Base-by-base conservation (phyloP, 1,140 invertebrate species). In the Philopotamus ludificatus region DNA sequence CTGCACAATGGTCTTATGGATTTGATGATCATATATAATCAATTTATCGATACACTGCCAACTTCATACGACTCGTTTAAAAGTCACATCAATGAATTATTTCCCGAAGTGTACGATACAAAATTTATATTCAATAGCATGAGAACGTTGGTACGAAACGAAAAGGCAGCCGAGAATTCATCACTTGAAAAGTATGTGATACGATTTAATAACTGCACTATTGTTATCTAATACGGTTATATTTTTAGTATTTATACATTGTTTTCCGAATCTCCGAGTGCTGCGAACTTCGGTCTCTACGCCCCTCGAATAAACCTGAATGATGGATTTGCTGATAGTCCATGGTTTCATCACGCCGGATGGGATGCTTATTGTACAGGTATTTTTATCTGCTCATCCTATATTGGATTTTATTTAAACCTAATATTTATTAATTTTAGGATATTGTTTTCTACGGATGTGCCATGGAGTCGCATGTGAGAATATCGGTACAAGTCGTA, bases 1-100 rank as follows among this genome's bases (percentile, higher is more conserved):
- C 89, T 88, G 0, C 90, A 93, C 75, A 93, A 93, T 76, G 72
- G 85, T 28, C 80, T 90, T 34, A 72, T 87, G 58, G 91, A 93
- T 76, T 72, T 89, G 2, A 75, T 92, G 66, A 81, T 91, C 42
- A 75, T 91, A 45, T 84, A 87, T 72, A 84, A 87, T 69, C 87
- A 89, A 70, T 92, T 92, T 75, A 83, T 87, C 68, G 81, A 82
- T 45, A 80, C 84, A 1, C 74, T 92, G 20, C 90, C 90, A 70
- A 81, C 76, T n/a, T 83, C 75, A 22, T 90, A 89, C 75, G 72
- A 67, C 1, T 71, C 75, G 23, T 93, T 90, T 71, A 92, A 91
- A 74, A 75, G 76, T 39, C 79, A 84, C 53, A 76, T 90, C 7
- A 76, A 86, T 64, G 66, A 73, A 42, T 51, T 89, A 15, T 90